Conservation (phyloP, 1,140 invertebrate species). For the Anastatus disparis region DNA sequence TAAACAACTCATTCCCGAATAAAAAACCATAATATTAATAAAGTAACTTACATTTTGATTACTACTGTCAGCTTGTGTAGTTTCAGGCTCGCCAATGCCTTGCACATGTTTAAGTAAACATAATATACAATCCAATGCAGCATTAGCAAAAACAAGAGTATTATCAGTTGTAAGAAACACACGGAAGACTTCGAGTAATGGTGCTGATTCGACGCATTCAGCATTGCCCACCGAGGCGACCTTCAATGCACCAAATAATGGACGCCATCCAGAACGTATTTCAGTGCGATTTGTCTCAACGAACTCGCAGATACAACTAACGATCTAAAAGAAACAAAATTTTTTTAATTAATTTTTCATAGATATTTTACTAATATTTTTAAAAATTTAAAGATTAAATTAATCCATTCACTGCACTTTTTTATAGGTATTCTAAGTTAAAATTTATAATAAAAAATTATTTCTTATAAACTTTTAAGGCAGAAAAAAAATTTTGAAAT, state of each 20-base stretch:
- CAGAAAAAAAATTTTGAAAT: too few relatives aligned
- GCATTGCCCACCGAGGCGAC: conserved; percentile 78
- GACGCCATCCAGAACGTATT: conserved; percentile 92
- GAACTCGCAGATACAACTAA: conserved; percentile 94
- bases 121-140: conserved; percentile 90
- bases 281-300: conserved; percentile 92
- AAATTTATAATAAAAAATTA: too few relatives aligned
- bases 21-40: background rate
- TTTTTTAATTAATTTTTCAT: too few relatives aligned
- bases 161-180: conserved; percentile 93
- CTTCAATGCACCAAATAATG: conserved; percentile 88
- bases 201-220: conserved; percentile 71
- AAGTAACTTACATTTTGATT: background rate
- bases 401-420: too few relatives aligned
- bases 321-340: conserved; percentile 76
- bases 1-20: too few relatives aligned
- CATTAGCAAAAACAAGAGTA: conserved; percentile 91
- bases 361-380: too few relatives aligned
- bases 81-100: conserved; percentile 60
- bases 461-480: too few relatives aligned
- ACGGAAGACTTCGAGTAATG: conserved; percentile 90
- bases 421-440: too few relatives aligned
- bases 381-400: too few relatives aligned
- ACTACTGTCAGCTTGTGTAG: background rate
- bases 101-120: conserved; percentile 83